Evolutionary conservation across 1,140 invertebrate species (phyloP).

Genomic region (Augochlora pura): DNA sequence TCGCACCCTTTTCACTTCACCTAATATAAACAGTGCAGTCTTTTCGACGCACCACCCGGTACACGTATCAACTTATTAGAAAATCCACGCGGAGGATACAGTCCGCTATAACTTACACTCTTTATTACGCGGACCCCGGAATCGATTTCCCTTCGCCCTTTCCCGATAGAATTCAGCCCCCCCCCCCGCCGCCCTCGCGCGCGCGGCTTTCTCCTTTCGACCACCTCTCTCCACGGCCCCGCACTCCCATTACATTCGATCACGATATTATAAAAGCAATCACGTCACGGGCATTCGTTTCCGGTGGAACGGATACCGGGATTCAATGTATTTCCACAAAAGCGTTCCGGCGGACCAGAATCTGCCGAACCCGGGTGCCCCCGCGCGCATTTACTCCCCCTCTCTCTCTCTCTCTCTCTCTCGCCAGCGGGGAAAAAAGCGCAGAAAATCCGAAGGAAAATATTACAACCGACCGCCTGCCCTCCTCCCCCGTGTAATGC

Average conservation of each 20-base stretch:
- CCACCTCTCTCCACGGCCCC: not conserved
- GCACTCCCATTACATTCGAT: not conserved
- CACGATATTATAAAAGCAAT: constrained; percentile 32
- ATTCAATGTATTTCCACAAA: constrained; percentile 20
- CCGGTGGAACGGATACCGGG: constrained; percentile 6
- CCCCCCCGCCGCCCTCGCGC: too few species aligned
- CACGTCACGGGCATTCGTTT: constrained; percentile 29
- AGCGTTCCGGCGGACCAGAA: constrained; percentile 11
- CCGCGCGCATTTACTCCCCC: not conserved
- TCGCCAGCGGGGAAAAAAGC: not conserved
- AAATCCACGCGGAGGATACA: not conserved
- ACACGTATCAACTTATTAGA: not conserved
- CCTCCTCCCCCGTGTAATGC: not conserved
- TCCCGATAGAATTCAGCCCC: constrained; percentile 12
- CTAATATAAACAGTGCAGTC: too few species aligned
- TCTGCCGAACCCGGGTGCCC: too few species aligned
- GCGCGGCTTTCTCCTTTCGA: not conserved
- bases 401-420: too few species aligned
- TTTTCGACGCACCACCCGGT: too few species aligned
- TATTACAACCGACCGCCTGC: too few species aligned
- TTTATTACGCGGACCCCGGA: not conserved
- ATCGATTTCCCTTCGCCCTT: constrained; percentile 12
- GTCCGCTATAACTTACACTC: not conserved
- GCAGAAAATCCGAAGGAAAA: not conserved
- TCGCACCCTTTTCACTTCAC: too few species aligned